Conservation (phyloP, 2,888 invertebrate genomes). For the Cyrtodaria siliqua region DNA sequence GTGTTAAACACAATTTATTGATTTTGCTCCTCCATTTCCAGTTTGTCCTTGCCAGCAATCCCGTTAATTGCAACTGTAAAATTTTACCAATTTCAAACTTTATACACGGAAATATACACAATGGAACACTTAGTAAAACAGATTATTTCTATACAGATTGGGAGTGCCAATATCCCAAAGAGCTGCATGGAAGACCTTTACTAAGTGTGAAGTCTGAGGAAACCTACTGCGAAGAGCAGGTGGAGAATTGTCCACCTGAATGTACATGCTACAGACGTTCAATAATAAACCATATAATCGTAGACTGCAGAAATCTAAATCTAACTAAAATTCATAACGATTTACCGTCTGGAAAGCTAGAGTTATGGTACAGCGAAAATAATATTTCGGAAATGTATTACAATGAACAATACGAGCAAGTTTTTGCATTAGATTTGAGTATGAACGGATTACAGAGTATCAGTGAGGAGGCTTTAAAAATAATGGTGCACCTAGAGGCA, state of each 20-base stretch:
- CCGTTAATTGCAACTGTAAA: constrained; percentile 50
- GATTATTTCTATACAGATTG: constrained; percentile 63
- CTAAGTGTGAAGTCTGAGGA: constrained; percentile 35
- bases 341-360: constrained; percentile 53
- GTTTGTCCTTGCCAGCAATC: constrained; percentile 50
- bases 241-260: constrained; percentile 43
- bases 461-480: not conserved
- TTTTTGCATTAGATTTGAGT: constrained; percentile 22
- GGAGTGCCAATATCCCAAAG: constrained; percentile 53
- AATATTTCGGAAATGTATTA: constrained; percentile 45
- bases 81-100: constrained; percentile 43
- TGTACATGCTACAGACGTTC: constrained; percentile 57
- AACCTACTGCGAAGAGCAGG: constrained; percentile 4
- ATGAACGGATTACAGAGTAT: not conserved
- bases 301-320: constrained; percentile 55
- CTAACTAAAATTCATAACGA: constrained; percentile 27
- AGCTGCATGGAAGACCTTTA: constrained; percentile 36
- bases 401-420: not conserved
- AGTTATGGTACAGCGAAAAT: constrained; percentile 65
- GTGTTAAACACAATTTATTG: constrained; percentile 1
- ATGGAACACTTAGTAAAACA: constrained; percentile 15
- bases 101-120: constrained; percentile 1
- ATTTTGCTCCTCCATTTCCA: constrained; percentile 51
- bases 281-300: constrained; percentile 36
- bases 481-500: not conserved